A percentile compares a stretch with the other conserved stretches of the same genome.
Evolutionary conservation across 64 coral and sea anemone species (phyloP).

Genomic region (Orbicella faveolata): DNA sequence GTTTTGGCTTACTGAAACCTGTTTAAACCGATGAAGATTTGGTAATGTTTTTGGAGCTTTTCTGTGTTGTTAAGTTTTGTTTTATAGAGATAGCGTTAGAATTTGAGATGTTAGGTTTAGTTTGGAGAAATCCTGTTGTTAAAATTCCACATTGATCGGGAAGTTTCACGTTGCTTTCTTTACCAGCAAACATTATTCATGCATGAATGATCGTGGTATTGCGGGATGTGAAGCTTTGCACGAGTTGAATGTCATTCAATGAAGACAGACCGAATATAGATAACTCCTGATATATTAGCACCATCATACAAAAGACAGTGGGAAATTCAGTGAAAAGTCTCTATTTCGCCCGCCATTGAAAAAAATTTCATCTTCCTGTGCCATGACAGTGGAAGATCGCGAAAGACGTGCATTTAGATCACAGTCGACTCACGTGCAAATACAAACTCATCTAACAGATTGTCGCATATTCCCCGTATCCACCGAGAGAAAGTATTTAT

Average conservation of each 20-base stretch:
- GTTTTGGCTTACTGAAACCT: background rate
- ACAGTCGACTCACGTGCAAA: too few species aligned
- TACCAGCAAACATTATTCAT: conserved; percentile 1
- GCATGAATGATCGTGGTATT: conserved; percentile 7
- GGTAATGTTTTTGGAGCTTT: background rate
- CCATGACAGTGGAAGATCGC: too few species aligned
- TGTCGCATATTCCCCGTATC: too few species aligned
- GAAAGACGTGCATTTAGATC: too few species aligned
- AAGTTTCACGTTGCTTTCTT: background rate
- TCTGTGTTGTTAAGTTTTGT: background rate
- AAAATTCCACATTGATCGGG: background rate
- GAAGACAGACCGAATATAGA: background rate
- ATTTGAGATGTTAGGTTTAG: background rate
- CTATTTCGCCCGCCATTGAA: too few species aligned
- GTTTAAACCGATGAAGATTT: background rate
- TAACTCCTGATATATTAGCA: too few species aligned
- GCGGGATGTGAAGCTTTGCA: background rate
- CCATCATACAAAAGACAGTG: too few species aligned
- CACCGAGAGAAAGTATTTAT: too few species aligned
- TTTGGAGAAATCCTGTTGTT: background rate
- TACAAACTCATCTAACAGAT: too few species aligned
- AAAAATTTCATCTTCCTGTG: too few species aligned
- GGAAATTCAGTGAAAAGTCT: too few species aligned
- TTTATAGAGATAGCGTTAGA: background rate
- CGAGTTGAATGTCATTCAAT: background rate